These are phyloP conservation scores for Esperia sulphurella DNA, from an alignment of 2,888 invertebrate genomes.

Conservation along the genomic window DNA sequence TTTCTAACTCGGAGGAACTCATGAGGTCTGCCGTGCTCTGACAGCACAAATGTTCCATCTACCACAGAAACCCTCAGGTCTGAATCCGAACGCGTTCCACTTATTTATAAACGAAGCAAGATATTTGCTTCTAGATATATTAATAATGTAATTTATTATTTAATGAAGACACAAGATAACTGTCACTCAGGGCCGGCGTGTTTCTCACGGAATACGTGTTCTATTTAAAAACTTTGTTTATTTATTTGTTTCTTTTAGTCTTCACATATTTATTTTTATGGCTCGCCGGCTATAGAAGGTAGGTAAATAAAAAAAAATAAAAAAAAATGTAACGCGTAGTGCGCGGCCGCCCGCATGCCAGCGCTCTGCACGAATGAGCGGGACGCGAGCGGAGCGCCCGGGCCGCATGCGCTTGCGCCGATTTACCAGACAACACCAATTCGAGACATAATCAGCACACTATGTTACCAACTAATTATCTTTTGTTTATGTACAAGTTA, in stretches of 20 bases:
- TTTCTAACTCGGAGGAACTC: conserved; percentile 61
- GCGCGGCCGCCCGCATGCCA: conserved; percentile 53
- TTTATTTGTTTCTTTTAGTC: conserved; percentile 17
- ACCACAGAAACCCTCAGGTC: conserved; percentile 32
- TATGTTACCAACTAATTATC: conserved; percentile 39
- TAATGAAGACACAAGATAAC: conserved; percentile 49
- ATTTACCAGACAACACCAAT: conserved; percentile 38
- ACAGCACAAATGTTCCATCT: conserved; percentile 43
- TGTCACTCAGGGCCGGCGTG: conserved; percentile 46
- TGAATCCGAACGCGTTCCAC: conserved; percentile 31
- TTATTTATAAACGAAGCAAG: conserved; percentile 28
- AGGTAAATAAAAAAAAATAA: conserved; percentile 20
- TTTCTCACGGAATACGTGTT: conserved; percentile 13
- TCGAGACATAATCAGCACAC: conserved; percentile 46
- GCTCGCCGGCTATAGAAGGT: conserved; percentile 32
- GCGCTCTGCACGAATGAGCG: conserved; percentile 58
- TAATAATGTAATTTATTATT: conserved; percentile 27
- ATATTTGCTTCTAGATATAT: conserved; percentile 44
- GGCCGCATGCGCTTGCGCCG: conserved; percentile 29
- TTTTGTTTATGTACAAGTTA: conserved; percentile 45
- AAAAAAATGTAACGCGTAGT: conserved; percentile 20
- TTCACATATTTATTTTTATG: conserved; percentile 11
- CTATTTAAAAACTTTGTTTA: conserved; percentile 10
- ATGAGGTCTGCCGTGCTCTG: conserved; percentile 28
- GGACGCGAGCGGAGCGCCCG: conserved; percentile 27